phyloP scores from a whole-genome alignment of 2,888 invertebrate species.

The Stegophylla sp. region DNA sequence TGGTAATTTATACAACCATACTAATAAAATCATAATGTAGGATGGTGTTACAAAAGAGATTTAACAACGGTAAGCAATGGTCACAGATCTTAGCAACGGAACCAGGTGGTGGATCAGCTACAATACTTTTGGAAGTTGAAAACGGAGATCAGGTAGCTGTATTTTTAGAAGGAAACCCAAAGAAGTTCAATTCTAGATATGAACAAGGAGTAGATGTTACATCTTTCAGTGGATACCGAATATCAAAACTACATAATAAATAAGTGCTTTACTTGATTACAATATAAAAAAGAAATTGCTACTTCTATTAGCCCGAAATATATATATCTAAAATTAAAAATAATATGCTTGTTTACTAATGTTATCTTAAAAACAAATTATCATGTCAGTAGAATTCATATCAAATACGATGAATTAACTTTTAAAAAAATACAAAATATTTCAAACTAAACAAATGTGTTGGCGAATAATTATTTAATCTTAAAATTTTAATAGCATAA shows the following conservation, averaged over 20 bases:
- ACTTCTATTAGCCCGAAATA: neutral
- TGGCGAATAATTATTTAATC: neutral
- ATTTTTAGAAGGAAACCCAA: constrained; percentile 12
- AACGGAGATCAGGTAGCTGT: constrained; percentile 43
- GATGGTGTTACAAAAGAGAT: constrained; percentile 43
- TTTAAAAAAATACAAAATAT: neutral
- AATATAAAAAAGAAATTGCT: neutral
- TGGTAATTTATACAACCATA: neutral
- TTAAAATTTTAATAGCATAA: no score
- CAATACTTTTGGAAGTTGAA: constrained; percentile 36
- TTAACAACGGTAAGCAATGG: constrained; percentile 40
- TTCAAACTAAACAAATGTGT: no score
- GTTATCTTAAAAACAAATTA: neutral
- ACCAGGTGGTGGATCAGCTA: constrained; percentile 44
- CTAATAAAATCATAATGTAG: neutral
- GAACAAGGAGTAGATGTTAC: constrained; percentile 26
- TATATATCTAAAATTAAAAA: neutral
- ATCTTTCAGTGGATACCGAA: constrained; percentile 44
- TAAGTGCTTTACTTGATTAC: neutral
- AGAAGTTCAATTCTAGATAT: constrained; percentile 21
- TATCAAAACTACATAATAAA: constrained; percentile 21
- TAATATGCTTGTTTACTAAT: neutral
- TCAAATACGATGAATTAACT: neutral
- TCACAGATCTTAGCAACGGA: constrained; percentile 24
- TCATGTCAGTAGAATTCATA: neutral